Base-by-base conservation (phyloP, 1,140 invertebrate species). In the Catajapyx aquilonaris region DNA sequence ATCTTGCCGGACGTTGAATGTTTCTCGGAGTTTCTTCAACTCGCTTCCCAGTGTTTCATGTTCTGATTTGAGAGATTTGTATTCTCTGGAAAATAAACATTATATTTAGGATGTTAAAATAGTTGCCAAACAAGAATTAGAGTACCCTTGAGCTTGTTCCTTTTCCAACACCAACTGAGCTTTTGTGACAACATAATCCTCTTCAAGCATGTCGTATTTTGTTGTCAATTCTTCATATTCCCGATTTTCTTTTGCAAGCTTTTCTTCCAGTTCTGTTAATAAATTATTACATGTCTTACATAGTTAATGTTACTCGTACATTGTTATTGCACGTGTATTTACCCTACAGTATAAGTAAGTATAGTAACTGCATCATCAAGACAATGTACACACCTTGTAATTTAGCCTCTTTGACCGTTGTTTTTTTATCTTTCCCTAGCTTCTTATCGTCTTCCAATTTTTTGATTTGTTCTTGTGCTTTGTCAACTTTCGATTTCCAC, bases 181-280 rank as follows among this genome's bases (percentile, higher is more conserved):
- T 53, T 83, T 84, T 34, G 72, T 73, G 0, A 77, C 65, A 1
- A 81, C 74, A 44, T 78, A 76, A 49, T 84, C 78, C 52, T 84
- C 78, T 49, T 76, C 72, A n/a, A 88, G 55, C 40, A 76, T 62
- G 48, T 81, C 80, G 54, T 84, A 81, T 52, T 79, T 81, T 2
- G 63, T 60, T 19, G 76, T 81, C 5, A 87, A 57, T 44, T 84
- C 79, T 41, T 81, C 73, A 52, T 77, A 78, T 43, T 80, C 73
- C 40, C 74, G 67, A 38, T 69, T 68, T 48, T 75, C 73, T 16
- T 60, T 60, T 22, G 61, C 61, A 21, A 83, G 44, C 25, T 70
- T 64, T 44, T 65, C 58, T 54, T 81, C 72, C 43, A 79, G 51
- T 51, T 68, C 76, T 78, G 50, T 32, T 53, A 62, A 57, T 47